Percentiles rank a stretch among this genome's conserved stretches.
Evolutionary conservation across 1,140 invertebrate species (phyloP).

Genomic region (Drosophila willistoni): DNA sequence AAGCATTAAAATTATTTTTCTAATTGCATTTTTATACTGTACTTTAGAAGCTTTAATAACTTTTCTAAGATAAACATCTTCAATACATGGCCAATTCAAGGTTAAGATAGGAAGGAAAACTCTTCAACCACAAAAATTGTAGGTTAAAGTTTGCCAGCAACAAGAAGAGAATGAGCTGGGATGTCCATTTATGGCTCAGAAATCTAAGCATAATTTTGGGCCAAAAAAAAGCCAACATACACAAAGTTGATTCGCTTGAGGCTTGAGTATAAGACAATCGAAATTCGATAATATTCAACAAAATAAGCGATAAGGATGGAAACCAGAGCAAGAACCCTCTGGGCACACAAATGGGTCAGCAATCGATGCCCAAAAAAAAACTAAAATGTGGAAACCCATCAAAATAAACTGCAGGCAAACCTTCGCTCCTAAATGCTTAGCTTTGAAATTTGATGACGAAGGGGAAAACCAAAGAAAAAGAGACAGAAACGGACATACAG

Average conservation of each 20-base stretch:
- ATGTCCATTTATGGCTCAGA: not conserved
- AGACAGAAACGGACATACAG: not conserved
- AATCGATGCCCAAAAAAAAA: constrained; percentile 31
- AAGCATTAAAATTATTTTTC: too few relatives aligned
- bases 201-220: constrained; percentile 7
- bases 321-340: constrained; percentile 54
- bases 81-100: not conserved
- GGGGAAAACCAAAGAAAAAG: constrained; percentile 35
- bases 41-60: too few relatives aligned
- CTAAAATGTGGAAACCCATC: constrained; percentile 53
- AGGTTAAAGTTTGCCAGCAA: too few relatives aligned
- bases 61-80: not conserved
- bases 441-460: constrained; percentile 75
- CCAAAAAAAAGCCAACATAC: constrained; percentile 17
- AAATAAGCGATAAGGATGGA: constrained; percentile 47
- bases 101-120: too few relatives aligned
- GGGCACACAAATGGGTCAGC: constrained; percentile 66
- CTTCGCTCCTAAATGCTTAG: constrained; percentile 27
- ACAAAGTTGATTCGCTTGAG: constrained; percentile 14
- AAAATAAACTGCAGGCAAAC: constrained; percentile 65
- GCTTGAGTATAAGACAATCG: constrained; percentile 64
- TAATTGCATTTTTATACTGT: too few relatives aligned
- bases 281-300: constrained; percentile 73
- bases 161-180: not conserved
- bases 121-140: not conserved